Conservation (phyloP, 2,113 vertebrate genomes). For the Axis porcinus region DNA sequence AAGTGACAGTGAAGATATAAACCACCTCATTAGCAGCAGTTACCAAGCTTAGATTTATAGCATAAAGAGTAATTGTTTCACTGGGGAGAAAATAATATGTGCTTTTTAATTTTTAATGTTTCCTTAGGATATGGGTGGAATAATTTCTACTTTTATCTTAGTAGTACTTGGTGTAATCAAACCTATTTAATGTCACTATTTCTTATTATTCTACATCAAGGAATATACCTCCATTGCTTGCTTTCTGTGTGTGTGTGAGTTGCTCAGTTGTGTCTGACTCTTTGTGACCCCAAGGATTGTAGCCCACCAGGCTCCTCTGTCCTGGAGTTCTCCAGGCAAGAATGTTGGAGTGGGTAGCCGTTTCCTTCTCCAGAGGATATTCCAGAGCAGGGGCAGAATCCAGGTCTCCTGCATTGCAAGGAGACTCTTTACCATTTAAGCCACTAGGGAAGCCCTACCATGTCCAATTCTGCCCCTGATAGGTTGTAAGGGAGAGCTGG, state of each 20-base stretch:
- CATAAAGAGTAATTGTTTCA: background rate
- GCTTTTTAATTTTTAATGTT: slow-evolving; percentile 5
- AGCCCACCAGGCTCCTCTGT: background rate
- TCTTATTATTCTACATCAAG: background rate
- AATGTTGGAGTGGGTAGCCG: background rate
- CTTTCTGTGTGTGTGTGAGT: background rate
- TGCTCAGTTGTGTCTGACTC: background rate
- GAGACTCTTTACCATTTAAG: background rate
- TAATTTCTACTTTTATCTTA: background rate
- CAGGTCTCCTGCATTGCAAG: background rate
- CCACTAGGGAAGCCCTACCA: background rate
- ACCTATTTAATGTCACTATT: background rate
- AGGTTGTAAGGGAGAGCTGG: background rate
- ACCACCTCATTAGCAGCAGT: slow-evolving; percentile 3
- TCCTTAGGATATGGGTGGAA: background rate
- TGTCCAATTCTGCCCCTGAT: background rate
- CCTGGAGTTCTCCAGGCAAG: background rate
- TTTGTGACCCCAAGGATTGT: background rate
- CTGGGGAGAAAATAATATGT: background rate
- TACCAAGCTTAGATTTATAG: slow-evolving; percentile 11
- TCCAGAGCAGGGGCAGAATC: background rate
- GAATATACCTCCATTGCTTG: background rate
- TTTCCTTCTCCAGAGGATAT: background rate
- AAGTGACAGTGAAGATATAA: background rate
- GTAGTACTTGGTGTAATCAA: background rate